Base-by-base conservation (phyloP, 2,797 vertebrate genomes). In the Hippocampus kuda region DNA sequence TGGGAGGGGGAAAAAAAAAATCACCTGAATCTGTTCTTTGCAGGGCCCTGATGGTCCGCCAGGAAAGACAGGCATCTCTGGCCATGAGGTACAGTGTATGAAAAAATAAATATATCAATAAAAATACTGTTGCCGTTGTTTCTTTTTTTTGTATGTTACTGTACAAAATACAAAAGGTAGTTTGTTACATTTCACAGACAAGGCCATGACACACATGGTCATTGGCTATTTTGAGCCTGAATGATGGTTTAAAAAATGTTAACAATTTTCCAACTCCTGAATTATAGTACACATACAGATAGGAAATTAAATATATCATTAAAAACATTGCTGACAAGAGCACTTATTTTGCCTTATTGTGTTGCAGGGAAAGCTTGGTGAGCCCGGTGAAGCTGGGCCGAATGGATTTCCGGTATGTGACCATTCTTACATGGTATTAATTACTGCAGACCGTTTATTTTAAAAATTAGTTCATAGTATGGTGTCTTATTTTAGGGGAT, bases 401-500 rank as follows among this genome's bases (percentile, higher is more conserved):
- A 78, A 76, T 68, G 91, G 91, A 82, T 90, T 91, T 84, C 83
- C 80, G 79, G 91, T 92, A 86, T 89, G 90, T 89, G 74, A 74
- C 66, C 70, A 54, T 51, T 84, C 2, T 48, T 65, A 41, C 38
- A 12, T 57, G 20, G 22, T n/a, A 11, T 18, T 4, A 42, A 10
- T 22, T 42, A n/a, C 26, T 59, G 24, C 15, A 60, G 8, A 22
- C 4, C 4, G 6, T 44, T 44, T 10, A 30, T 30, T 30, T 30
- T 30, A 30, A 12, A n/a, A 42, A n/a, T 62, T 69, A 20, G 42
- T 68, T 60, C 73, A 70, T 5, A 0, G 0, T 3, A 10, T 70
- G 5, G 41, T 4, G 76, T 77, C 16, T 79, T 41, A 42, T 92
- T 86, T 60, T 76, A 98, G 96, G 95, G 96, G 74, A 81, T 95